Evolutionary conservation across 2,888 invertebrate genomes (phyloP), one percentile per base, ranked within the genome.

Genomic region (Chaetogeoica ovagalla): DNA sequence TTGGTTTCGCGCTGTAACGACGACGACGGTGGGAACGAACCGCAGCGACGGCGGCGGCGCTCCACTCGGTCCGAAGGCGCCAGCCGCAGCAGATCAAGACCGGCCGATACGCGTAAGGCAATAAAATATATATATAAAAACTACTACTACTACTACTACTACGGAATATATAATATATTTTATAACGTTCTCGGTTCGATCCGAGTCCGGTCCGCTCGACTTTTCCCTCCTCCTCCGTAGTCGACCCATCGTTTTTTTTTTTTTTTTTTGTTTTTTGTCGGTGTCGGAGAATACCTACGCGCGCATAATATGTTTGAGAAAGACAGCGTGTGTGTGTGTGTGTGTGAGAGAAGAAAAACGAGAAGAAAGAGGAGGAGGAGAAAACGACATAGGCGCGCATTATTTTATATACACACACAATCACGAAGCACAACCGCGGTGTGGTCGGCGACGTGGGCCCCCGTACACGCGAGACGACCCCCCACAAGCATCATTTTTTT

Each of bases 391-490:
- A 30, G 30, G 30, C 30, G 30, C 30, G 30, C 30, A 30, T 30
- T 30, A 59, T 9, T 52, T 55, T 69, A 69, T 63, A 63, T 57
- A 13, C 59, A 37, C 6, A 39, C 15, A 37, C 69, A 39, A 79
- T 79, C 77, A 79, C 77, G 77, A 70, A 39, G 55, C 70, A 9
- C 52, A n/a, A 5, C 62, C 21, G 55, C 63, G 62, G 77, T 70
- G 70, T 63, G 77, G 77, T 79, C 77, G 60, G 48, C 60, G 63
- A 30, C 30, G 30, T 30, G 30, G 63, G 55, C 59, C 77, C 63
- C 77, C 63, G 77, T 77, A 68, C 52, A 59, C n/a, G 9, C 68
- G 37, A 63, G 77, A 70, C 77, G 77, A 79, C 77, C 77, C 77
- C 77, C 77, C 77, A n/a, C 77, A 43, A 79, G 63, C 77, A 63